phyloP scores from a whole-genome alignment of 1,140 invertebrate genomes.

The Bombus haemorrhoidalis region DNA sequence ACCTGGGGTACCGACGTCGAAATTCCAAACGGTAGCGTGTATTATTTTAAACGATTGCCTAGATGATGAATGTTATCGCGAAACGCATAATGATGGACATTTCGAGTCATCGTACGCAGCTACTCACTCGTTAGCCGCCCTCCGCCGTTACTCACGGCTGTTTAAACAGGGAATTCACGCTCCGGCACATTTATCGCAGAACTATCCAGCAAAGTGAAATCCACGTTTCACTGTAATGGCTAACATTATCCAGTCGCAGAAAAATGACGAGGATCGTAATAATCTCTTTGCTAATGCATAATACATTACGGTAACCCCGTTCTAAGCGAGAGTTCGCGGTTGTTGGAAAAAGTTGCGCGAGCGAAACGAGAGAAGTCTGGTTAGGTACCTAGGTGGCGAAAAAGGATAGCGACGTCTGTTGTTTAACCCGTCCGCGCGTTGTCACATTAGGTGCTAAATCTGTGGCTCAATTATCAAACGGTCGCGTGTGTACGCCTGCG shows the following conservation, averaged over 20 bases:
- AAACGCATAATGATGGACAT: slow-evolving; percentile 13
- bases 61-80: slow-evolving; percentile 22
- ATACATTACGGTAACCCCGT: slow-evolving; percentile 29
- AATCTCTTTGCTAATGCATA: slow-evolving; percentile 46
- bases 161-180: slow-evolving; percentile 30
- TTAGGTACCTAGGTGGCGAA: neutral
- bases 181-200: slow-evolving; percentile 19
- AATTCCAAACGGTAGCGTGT: neutral
- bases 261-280: slow-evolving; percentile 43
- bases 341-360: neutral
- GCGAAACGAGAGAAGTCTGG: neutral
- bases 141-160: slow-evolving; percentile 35
- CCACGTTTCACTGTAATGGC: slow-evolving; percentile 28
- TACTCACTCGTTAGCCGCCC: slow-evolving; percentile 31
- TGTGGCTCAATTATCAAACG: slow-evolving; percentile 47
- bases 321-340: neutral
- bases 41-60: slow-evolving; percentile 25
- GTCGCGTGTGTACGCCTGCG: neutral
- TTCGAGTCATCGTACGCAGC: slow-evolving; percentile 28
- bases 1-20: neutral
- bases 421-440: slow-evolving; percentile 31
- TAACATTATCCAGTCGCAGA: slow-evolving; percentile 24
- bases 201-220: slow-evolving; percentile 38
- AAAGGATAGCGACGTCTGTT: neutral
- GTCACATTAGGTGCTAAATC: slow-evolving; percentile 56